Evolutionary conservation across 2,888 invertebrate genomes (phyloP), one percentile per base, ranked within the genome.

Genomic region (Cantharis lateralis): DNA sequence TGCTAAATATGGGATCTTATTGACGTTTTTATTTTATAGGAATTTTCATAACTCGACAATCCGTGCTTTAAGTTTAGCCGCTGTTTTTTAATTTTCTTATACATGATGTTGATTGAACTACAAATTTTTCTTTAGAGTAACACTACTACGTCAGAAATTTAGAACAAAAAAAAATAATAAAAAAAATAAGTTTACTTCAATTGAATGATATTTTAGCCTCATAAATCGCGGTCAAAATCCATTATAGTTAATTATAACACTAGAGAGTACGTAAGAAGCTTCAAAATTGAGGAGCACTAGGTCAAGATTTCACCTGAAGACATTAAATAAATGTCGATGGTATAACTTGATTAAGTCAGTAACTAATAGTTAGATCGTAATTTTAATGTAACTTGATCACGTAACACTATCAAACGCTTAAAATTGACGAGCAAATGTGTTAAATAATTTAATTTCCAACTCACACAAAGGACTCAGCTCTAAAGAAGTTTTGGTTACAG

Each of bases 181-280:
- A 32, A n/a, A n/a, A 32, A 32, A 32, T n/a, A 48, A 48, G n/a
- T 48, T 48, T 48, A 48, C n/a, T n/a, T 48, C n/a, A 48, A n/a
- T n/a, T 48, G n/a, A n/a, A 48, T 48, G n/a, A 48, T 48, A 48
- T 48, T 48, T 48, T 48, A 48, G 48, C 11, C 24, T n/a, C 20
- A 66, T 66, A 18, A 66, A 20, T 66, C 64, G 64, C 20, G 64
- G 64, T 66, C n/a, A 66, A 16, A 24, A 15, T 66, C 64, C 64
- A 66, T 66, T 66, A 66, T 20, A 66, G 64, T 66, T 66, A 66
- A 66, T 66, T 66, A 66, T 66, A 20, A n/a, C 64, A 66, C 24
- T n/a, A 66, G 64, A 20, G 20, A 66, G 64, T 24, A 66, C 64
- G 10, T 66, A 24, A 66, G 64, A 63, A 15, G 18, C 63, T 18